Evolutionary conservation across 1,140 invertebrate genomes (phyloP), one percentile per base, ranked within the genome.

Genomic region (Drosophila neocordata): DNA sequence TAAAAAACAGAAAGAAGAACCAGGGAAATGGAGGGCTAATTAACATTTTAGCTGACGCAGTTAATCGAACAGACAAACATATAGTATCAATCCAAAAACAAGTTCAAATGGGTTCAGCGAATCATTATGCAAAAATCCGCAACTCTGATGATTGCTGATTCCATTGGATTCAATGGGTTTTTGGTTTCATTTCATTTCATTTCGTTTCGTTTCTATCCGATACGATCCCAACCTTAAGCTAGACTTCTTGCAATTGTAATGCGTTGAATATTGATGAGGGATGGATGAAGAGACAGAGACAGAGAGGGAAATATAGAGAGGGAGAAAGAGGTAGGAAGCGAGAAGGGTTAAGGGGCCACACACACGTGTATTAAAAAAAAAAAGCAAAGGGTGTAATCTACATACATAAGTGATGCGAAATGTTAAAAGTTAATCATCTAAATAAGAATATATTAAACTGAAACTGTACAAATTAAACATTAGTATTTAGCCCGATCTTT

Each of bases 201-300:
- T n/a, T n/a, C n/a, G n/a, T n/a, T n/a, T n/a, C n/a, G n/a, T n/a
- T n/a, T n/a, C n/a, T n/a, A n/a, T n/a, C n/a, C n/a, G n/a, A n/a
- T n/a, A n/a, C n/a, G n/a, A n/a, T n/a, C n/a, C n/a, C n/a, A 67
- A 60, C 55, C 59, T 64, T 62, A 79, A 73, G 83, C 80, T 71
- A 73, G 77, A 78, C 81, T 77, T 81, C 87, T 85, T 88, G 83
- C 83, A 87, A 87, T 87, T 87, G 83, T 88, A 87, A 87, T 88
- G 83, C 83, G 83, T 83, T 87, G 83, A 87, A 87, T 87, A 87
- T 87, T 88, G 72, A 87, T 87, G 83, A 85, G 73, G 83, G 72
- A 77, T 87, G 79, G 87, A 65, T 63, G 11, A n/a, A 55, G 52
- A 12, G 52, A 3, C 9, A 55, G 52, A 55, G 24, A 41, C 18